Evolutionary conservation across 2,797 vertebrate genomes (phyloP), one percentile per base, ranked within the genome.

Genomic region (Taenioides sp.): DNA sequence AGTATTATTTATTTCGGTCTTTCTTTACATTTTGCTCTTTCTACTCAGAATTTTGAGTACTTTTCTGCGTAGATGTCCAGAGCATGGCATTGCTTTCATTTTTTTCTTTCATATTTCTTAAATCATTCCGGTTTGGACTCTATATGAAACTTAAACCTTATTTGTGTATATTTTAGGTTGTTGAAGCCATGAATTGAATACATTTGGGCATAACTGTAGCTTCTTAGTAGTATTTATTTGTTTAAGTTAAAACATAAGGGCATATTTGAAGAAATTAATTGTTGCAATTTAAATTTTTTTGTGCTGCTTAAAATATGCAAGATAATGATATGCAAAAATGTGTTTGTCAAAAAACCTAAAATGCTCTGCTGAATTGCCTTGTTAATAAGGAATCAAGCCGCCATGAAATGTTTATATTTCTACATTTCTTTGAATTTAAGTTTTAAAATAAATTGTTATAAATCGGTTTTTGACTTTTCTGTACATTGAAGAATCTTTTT

Each of bases 371-470:
- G 86, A 60, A 74, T 71, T 79, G 71, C 54, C 54, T 84, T 86
- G 73, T 65, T 75, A 78, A 77, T 40, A 68, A 28, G 65, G 72
- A 77, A 54, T 58, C 47, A 5, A 74, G 78, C 73, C 75, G 80
- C 82, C 76, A 60, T 80, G 75, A 89, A 82, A 86, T 85, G 87
- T 87, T 83, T 85, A 63, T 89, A 89, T 87, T 88, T 87, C 37
- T 89, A 85, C 76, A 82, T 88, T 85, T 84, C 22, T 82, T 90
- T 90, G 88, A 78, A 79, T 89, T 92, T 87, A 18, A 72, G 47
- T 91, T 92, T 90, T 90, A 58, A 87, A 91, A 89, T 86, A 85
- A 88, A 91, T 91, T 87, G 81, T 86, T 85, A 88, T 82, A 85
- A 85, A 86, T 80, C 79, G 28, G 22, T 27, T 18, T 23, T 64